Evolutionary conservation across 2,888 invertebrate genomes (phyloP).

Genomic region (Sthenelais limicola): DNA sequence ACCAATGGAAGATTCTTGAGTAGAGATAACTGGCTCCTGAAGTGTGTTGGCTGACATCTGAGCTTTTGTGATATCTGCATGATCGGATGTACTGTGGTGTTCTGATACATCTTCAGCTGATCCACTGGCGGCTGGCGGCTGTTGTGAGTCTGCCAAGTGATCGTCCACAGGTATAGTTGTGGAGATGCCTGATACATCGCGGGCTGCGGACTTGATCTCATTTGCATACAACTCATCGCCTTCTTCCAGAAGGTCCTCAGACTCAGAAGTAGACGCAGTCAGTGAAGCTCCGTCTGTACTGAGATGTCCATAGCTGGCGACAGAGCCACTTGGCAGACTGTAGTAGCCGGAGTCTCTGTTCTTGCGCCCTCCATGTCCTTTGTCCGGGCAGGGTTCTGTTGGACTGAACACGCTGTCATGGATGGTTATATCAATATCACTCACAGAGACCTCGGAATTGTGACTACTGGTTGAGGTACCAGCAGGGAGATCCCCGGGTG

Average conservation of each 20-base stretch:
- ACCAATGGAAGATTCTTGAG: no score
- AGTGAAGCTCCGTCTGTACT: slow-evolving; percentile 23
- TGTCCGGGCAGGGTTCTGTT: background rate
- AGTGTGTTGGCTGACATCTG: no score
- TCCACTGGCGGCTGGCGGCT: background rate
- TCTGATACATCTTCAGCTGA: background rate
- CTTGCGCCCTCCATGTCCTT: background rate
- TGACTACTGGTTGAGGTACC: no score
- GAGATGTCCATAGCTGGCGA: background rate
- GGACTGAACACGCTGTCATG: slow-evolving; percentile 3
- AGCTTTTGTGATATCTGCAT: no score
- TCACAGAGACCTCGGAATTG: background rate
- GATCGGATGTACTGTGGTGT: no score
- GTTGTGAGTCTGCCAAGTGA: no score
- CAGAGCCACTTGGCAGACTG: slow-evolving; percentile 20
- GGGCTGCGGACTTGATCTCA: no score
- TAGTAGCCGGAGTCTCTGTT: slow-evolving; percentile 37
- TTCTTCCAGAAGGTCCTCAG: slow-evolving; percentile 10
- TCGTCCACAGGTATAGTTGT: no score
- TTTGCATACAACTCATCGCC: background rate
- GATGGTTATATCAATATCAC: slow-evolving; percentile 17
- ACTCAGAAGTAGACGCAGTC: slow-evolving; percentile 27
- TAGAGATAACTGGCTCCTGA: no score
- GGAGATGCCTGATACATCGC: no score
- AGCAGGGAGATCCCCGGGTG: no score